Evolutionary conservation across 2,797 vertebrate species (phyloP).

Genomic region (Eulemur coronatus): DNA sequence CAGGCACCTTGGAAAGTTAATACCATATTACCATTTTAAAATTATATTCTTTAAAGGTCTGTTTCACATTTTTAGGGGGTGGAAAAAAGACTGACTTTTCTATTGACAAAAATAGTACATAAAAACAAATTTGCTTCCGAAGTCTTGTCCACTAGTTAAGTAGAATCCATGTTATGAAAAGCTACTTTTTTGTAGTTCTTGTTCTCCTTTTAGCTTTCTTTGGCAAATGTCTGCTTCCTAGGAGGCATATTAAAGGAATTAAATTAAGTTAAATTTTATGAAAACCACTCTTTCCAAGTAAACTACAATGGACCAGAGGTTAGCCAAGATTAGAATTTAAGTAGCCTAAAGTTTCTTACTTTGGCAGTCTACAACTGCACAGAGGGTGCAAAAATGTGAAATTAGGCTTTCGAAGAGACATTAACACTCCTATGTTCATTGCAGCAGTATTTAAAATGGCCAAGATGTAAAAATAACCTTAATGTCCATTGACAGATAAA

Average conservation of each 20-base stretch:
- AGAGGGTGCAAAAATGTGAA: not conserved
- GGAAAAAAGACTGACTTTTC: not conserved
- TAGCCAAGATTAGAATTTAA: not conserved
- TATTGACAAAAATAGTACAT: not conserved
- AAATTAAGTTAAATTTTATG: slow-evolving; percentile 15
- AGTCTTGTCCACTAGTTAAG: not conserved
- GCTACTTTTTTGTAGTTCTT: slow-evolving; percentile 8
- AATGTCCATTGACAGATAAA: not conserved
- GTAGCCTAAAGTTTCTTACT: not conserved
- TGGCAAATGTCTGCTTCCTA: not conserved
- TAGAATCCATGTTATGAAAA: not conserved
- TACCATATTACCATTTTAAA: not conserved
- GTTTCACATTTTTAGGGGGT: not conserved
- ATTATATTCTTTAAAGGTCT: slow-evolving; percentile 18
- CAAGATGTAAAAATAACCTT: not conserved
- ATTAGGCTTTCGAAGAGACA: not conserved
- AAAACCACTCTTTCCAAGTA: slow-evolving; percentile 3
- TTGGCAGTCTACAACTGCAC: not conserved
- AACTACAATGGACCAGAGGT: not conserved
- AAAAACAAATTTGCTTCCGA: not conserved
- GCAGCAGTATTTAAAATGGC: not conserved
- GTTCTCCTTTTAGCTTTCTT: not conserved
- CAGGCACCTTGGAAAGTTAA: not conserved
- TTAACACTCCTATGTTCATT: not conserved
- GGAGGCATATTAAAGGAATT: not conserved